Conservation (phyloP, 2,888 invertebrate species). For the Seladonia tumulorum region DNA sequence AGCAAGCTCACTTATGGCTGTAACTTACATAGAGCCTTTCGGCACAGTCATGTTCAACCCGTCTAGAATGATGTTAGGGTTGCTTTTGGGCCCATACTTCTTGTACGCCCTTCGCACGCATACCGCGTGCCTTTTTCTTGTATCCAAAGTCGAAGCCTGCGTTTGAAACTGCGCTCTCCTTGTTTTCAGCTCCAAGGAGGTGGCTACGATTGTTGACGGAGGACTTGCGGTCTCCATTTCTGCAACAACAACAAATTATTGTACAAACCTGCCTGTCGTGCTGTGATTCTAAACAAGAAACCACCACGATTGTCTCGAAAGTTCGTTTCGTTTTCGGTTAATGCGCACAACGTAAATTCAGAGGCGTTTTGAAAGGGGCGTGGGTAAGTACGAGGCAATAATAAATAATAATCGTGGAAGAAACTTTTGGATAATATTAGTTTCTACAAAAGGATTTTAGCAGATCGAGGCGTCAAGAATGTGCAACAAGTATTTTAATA, state of each 20-base stretch:
- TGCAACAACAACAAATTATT: slow-evolving; percentile 28
- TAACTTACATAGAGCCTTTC: slow-evolving; percentile 93
- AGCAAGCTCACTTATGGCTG: not conserved
- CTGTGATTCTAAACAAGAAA: not conserved
- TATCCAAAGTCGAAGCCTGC: slow-evolving; percentile 89
- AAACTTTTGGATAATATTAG: too few relatives aligned
- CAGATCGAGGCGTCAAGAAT: too few relatives aligned
- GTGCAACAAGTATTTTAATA: too few relatives aligned
- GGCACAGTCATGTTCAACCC: slow-evolving; percentile 96
- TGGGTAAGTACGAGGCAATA: too few relatives aligned
- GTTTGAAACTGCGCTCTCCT: slow-evolving; percentile 86
- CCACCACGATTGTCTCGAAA: not conserved
- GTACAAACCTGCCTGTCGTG: not conserved
- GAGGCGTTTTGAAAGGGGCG: too few relatives aligned
- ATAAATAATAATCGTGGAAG: too few relatives aligned
- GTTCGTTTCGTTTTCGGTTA: not conserved
- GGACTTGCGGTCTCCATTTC: slow-evolving; percentile 75
- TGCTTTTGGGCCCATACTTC: slow-evolving; percentile 92
- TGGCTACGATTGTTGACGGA: slow-evolving; percentile 75
- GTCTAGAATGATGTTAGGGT: slow-evolving; percentile 92
- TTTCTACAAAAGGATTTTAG: too few relatives aligned
- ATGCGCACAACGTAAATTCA: too few relatives aligned
- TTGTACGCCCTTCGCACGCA: slow-evolving; percentile 94
- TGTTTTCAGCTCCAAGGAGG: slow-evolving; percentile 85
- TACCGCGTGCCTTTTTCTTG: slow-evolving; percentile 92